Evolutionary conservation across 2,888 invertebrate species (phyloP).

Genomic region (Proisotoma minuta): DNA sequence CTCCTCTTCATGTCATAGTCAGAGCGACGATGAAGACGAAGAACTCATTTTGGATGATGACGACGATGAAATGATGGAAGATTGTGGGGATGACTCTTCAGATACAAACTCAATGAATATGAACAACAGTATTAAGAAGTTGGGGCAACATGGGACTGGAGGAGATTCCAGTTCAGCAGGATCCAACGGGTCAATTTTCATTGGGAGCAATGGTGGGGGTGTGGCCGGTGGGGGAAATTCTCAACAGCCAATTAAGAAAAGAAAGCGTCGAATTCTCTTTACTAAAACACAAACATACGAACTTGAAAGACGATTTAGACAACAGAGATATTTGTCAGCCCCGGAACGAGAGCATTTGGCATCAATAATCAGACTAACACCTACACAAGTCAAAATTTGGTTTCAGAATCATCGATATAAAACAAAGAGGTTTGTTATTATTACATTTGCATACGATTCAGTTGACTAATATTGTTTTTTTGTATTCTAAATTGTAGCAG

Average conservation of each 20-base stretch:
- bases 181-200: neutral
- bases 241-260: conserved; percentile 64
- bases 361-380: conserved; percentile 86
- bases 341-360: conserved; percentile 97
- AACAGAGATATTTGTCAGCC: conserved; percentile 93
- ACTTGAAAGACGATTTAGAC: conserved; percentile 85
- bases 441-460: neutral
- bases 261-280: conserved; percentile 93
- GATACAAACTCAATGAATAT: neutral
- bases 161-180: neutral
- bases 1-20: neutral
- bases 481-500: conserved; percentile 17
- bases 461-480: neutral
- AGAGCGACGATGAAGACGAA: conserved; percentile 52
- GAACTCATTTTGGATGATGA: conserved; percentile 48
- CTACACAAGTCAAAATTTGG: conserved; percentile 71
- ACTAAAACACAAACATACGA: conserved; percentile 97
- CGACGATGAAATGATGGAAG: conserved; percentile 51
- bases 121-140: neutral
- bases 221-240: neutral
- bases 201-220: neutral
- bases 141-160: too few relatives aligned
- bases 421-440: conserved; percentile 35
- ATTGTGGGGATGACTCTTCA: conserved; percentile 41
- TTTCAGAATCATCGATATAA: conserved; percentile 48